Base-by-base conservation (phyloP, 2,797 vertebrate genomes). In the Hapalemur alaotrensis region DNA sequence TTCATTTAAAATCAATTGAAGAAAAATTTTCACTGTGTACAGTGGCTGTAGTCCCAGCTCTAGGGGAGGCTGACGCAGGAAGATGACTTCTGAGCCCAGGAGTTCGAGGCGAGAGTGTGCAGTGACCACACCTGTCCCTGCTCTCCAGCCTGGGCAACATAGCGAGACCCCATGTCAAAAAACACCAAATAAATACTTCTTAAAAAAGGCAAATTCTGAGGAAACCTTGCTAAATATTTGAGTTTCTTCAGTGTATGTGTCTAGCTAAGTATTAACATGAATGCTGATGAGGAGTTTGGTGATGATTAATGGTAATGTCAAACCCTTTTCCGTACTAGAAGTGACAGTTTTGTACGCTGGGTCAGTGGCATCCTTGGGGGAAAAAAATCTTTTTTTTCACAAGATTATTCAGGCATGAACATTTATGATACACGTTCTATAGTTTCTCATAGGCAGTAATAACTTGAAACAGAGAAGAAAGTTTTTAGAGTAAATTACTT, bases 301-400 rank as follows among this genome's bases (percentile, higher is more conserved):
- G 69, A 83, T 95, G 61, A 82, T 38, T 75, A 43, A 46, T 75
- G 22, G 61, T 59, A 52, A 23, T 59, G 30, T 41, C 18, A 5
- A 99, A 97, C 99, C 99, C 98, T 99, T 99, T 63, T 99, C 99
- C 97, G 99, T 99, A 98, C 99, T 99, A 0, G 99, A 99, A 69
- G 99, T 99, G 97, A 99, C 99, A 63, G 99, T 99, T 99, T 99
- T 99, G 98, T 99, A 99, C 95, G 98, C 96, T 5, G 99, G 78
- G 93, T 99, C 99, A 90, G 98, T 80, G 96, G 98, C 98, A 73
- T 98, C 97, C 96, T 98, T 98, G 97, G 98, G 97, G 84, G n/a
- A n/a, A n/a, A n/a, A n/a, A n/a, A n/a, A n/a, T n/a, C n/a, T 43
- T 57, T 91, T 75, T 69, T 70, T 76, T 43, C n/a, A 81, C 23